phyloP scores from a whole-genome alignment of 1,140 invertebrate species.

The Dolichoris vasculosae region DNA sequence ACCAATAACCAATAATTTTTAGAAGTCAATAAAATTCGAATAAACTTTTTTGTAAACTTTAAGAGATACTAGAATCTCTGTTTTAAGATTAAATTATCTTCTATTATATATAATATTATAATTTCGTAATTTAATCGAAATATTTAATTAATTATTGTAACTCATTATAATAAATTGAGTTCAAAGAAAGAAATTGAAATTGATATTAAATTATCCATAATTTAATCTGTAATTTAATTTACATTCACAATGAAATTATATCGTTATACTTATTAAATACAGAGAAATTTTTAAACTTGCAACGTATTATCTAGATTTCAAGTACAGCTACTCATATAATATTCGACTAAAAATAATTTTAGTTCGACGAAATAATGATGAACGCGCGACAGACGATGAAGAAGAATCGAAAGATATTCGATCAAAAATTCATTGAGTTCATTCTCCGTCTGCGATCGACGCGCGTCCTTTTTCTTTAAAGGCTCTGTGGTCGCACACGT shows the following conservation, averaged over 20 bases:
- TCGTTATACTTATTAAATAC: too few relatives aligned
- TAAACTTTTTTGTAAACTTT: too few relatives aligned
- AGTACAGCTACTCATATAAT: not conserved
- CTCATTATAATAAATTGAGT: too few relatives aligned
- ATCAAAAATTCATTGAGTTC: not conserved
- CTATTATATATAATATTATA: too few relatives aligned
- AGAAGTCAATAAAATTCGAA: not conserved
- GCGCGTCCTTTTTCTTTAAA: slow-evolving; percentile 18
- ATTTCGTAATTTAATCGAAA: too few relatives aligned
- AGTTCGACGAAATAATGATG: not conserved
- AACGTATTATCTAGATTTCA: not conserved
- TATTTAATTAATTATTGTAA: too few relatives aligned
- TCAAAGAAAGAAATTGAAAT: too few relatives aligned
- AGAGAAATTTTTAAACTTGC: not conserved
- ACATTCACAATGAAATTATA: too few relatives aligned
- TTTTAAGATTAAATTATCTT: too few relatives aligned
- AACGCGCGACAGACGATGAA: not conserved
- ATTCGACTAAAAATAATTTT: not conserved
- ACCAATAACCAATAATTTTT: not conserved
- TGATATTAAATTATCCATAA: too few relatives aligned
- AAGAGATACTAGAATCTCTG: too few relatives aligned
- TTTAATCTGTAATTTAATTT: too few relatives aligned
- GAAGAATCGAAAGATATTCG: not conserved
- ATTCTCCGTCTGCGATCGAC: not conserved
- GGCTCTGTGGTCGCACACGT: slow-evolving; percentile 37